Evolutionary conservation across 2,113 vertebrate genomes (phyloP), one percentile per base, ranked within the genome.

Genomic region (Mesitornis unicolor): DNA sequence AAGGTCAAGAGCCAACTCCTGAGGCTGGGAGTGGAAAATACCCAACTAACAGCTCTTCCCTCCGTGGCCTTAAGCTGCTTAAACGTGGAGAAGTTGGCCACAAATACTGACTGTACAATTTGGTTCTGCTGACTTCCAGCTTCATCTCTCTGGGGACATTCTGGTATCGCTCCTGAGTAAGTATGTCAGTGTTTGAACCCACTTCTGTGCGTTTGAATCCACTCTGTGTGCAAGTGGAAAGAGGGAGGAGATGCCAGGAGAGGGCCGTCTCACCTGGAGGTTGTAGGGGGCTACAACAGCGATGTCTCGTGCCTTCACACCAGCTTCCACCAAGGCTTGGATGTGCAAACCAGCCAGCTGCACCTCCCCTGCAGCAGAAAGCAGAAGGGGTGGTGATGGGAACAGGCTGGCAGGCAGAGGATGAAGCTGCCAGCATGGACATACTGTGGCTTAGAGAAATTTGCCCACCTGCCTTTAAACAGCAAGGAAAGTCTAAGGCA

Each of bases 251-350:
- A 18, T 20, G 57, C 18, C 63, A 45, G 70, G n/a, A 57, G 45
- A 35, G 4, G 28, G 16, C 24, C 35, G 3, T 12, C 93, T 75
- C 94, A 99, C 99, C 98, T 99, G 99, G 17, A 99, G 98, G 96
- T 99, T 99, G 96, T 99, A 99, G 0, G 99, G 99, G 0, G 99
- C 98, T 80, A 99, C 99, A 60, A 99, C 98, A 1, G 99, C 99
- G 1, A 99, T 98, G 94, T 99, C 99, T 64, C 96, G 97, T 4
- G 99, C 98, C 90, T 97, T 98, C 60, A 99, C 97, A 2, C 99
- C 99, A 7, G 99, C 99, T 0, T 98, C 98, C 82, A 98, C 98
- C 97, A 99, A 97, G 13, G 99, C 98, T 61, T 98, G 98, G 92
- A 99, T 43, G 21, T 99, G 99, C 75, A 99, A 53, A 31, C 98